Conservation (phyloP, 2,797 vertebrate genomes). For the Tenualosa ilisha region DNA sequence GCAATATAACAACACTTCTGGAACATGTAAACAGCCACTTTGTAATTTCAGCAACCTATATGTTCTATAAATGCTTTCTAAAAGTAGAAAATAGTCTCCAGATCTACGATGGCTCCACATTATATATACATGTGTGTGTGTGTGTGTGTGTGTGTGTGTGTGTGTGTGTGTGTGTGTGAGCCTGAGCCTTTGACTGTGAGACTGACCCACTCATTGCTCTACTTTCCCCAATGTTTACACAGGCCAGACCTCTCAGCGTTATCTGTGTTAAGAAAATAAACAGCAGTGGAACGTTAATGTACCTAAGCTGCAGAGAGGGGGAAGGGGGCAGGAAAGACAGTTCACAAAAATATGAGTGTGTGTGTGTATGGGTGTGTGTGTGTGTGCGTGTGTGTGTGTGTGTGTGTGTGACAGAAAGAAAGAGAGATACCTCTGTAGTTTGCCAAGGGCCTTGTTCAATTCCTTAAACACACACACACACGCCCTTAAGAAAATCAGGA, state of each 20-base stretch:
- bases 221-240: background rate
- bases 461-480: background rate
- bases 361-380: background rate
- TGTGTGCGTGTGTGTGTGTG: background rate
- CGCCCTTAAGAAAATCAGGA: constrained; percentile 5
- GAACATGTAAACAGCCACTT: background rate
- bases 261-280: constrained; percentile 43
- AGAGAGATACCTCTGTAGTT: constrained; percentile 1
- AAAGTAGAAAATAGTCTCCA: background rate
- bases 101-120: background rate
- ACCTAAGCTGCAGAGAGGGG: constrained; percentile 4
- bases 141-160: no score
- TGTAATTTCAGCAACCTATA: background rate
- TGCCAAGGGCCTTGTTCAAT: constrained; percentile 18
- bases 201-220: background rate
- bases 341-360: background rate
- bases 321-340: background rate
- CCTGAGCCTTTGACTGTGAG: constrained; percentile 23
- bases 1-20: background rate
- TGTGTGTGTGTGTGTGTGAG: background rate
- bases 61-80: background rate
- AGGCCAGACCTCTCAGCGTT: constrained; percentile 13
- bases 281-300: background rate
- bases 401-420: background rate
- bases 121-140: background rate